Evolutionary conservation across 2,888 invertebrate genomes (phyloP).

Genomic region (Plebejus melissa): DNA sequence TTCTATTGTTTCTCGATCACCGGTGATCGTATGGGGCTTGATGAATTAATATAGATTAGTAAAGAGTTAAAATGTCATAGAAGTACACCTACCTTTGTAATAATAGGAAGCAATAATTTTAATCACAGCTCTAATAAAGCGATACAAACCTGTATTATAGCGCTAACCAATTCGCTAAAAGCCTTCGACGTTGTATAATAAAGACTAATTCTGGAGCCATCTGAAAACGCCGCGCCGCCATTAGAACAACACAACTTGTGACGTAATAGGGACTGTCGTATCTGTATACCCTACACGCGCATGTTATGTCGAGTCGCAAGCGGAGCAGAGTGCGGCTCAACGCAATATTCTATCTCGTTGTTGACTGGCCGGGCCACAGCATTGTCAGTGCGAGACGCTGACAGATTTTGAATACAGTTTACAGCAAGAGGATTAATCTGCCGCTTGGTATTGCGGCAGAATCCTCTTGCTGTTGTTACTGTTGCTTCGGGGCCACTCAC

Average conservation of each 20-base stretch:
- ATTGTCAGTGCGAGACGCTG: too few relatives aligned
- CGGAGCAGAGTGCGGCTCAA: neutral
- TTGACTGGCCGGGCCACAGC: neutral
- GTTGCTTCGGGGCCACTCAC: too few relatives aligned
- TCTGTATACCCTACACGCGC: neutral
- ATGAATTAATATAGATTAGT: too few relatives aligned
- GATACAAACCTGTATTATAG: neutral
- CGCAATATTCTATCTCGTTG: neutral
- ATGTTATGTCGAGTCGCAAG: neutral
- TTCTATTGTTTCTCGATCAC: too few relatives aligned
- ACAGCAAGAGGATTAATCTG: too few relatives aligned
- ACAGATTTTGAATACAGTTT: too few relatives aligned
- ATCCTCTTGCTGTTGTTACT: too few relatives aligned
- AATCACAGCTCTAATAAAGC: neutral
- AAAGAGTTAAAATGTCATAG: too few relatives aligned
- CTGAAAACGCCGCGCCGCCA: neutral
- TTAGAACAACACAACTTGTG: neutral
- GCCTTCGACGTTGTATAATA: slow-evolving; percentile 35
- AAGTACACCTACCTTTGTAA: neutral
- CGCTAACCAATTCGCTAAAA: neutral
- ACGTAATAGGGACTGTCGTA: slow-evolving; percentile 1
- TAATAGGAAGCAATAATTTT: neutral
- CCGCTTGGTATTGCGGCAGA: too few relatives aligned
- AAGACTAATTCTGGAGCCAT: slow-evolving; percentile 35
- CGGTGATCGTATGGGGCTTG: too few relatives aligned